A percentile compares a stretch with the other conserved stretches of the same genome.
phyloP scores from a whole-genome alignment of 2,888 invertebrate genomes.

The Lamproptera curius region DNA sequence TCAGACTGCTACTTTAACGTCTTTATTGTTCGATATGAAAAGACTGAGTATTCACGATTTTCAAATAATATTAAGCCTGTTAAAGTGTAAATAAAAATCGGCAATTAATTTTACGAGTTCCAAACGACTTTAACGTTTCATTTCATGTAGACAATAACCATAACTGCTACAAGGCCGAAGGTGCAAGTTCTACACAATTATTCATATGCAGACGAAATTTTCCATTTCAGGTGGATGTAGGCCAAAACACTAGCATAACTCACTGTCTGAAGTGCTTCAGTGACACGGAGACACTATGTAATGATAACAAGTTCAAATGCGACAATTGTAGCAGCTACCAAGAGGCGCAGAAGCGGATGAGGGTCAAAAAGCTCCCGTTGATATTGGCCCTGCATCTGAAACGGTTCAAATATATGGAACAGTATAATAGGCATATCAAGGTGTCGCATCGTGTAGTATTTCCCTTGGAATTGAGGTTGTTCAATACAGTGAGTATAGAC shows the following conservation, averaged over 20 bases:
- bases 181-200: too few relatives aligned
- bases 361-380: slow-evolving; percentile 98
- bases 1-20: too few relatives aligned
- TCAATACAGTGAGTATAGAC: slow-evolving; percentile 91
- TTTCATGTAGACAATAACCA: too few relatives aligned
- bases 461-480: slow-evolving; percentile 96
- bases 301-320: slow-evolving; percentile 99
- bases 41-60: too few relatives aligned
- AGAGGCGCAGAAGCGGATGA: slow-evolving; percentile 99
- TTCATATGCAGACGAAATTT: too few relatives aligned
- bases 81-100: too few relatives aligned
- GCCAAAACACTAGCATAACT: slow-evolving; percentile 99
- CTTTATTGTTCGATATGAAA: too few relatives aligned
- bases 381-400: slow-evolving; percentile 98
- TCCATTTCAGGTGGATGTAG: slow-evolving; percentile 96
- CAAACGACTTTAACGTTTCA: too few relatives aligned
- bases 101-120: too few relatives aligned
- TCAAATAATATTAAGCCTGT: too few relatives aligned
- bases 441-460: slow-evolving; percentile 99
- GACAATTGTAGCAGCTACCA: slow-evolving; percentile 99
- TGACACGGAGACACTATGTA: slow-evolving; percentile 98
- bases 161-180: too few relatives aligned
- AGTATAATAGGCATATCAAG: slow-evolving; percentile 98
- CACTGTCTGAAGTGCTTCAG: slow-evolving; percentile 98
- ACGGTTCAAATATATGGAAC: slow-evolving; percentile 98